Evolutionary conservation across 2,888 invertebrate genomes (phyloP).

Genomic region (Oligia latruncula): DNA sequence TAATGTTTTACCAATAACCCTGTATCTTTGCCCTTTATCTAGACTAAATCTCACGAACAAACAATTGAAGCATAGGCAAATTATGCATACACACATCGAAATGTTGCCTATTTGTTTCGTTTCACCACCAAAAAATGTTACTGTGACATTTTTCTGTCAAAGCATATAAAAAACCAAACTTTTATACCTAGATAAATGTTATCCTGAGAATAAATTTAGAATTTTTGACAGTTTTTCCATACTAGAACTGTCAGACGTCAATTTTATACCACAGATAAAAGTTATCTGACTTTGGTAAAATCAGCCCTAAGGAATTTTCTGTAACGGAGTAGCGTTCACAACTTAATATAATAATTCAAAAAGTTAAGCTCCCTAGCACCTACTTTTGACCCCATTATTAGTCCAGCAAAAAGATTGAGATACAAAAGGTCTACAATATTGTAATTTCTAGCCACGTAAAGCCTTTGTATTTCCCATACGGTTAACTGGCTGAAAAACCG

Average conservation of each 20-base stretch:
- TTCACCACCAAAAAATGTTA: too few relatives aligned
- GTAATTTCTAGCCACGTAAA: conserved; percentile 12
- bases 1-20: too few relatives aligned
- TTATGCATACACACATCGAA: too few relatives aligned
- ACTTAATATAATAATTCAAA: not conserved
- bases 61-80: not conserved
- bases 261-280: too few relatives aligned
- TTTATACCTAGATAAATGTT: too few relatives aligned
- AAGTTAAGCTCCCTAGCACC: not conserved
- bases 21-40: too few relatives aligned
- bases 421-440: conserved; percentile 5
- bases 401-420: not conserved
- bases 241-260: too few relatives aligned
- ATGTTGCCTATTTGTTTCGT: not conserved
- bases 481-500: conserved; percentile 39
- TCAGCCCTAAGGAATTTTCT: too few relatives aligned
- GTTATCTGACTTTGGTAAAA: too few relatives aligned
- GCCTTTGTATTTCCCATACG: conserved; percentile 9
- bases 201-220: too few relatives aligned
- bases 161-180: not conserved
- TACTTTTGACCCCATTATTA: not conserved
- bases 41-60: not conserved
- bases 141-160: not conserved
- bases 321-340: too few relatives aligned
- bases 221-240: too few relatives aligned